Conservation (phyloP, 1,140 invertebrate species). For the Drosophila miranda region DNA sequence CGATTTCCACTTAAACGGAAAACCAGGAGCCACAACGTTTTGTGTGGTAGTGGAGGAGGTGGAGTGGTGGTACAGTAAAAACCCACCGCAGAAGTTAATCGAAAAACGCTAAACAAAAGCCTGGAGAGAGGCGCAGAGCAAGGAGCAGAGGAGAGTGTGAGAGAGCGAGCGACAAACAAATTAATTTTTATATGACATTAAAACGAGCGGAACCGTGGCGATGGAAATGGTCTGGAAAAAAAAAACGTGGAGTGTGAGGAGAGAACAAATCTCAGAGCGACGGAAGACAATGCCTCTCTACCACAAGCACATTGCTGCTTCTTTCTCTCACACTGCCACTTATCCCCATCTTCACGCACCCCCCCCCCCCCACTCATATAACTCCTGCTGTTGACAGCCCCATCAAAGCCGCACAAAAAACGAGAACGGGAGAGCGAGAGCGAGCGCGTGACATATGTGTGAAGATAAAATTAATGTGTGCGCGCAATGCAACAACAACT, state of each 20-base stretch:
- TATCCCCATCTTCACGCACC: neutral
- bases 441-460: conserved; percentile 71
- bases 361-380: conserved; percentile 6
- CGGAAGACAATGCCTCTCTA: conserved; percentile 64
- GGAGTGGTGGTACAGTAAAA: conserved; percentile 26
- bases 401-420: conserved; percentile 25
- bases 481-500: conserved; percentile 10
- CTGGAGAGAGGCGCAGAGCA: conserved; percentile 17
- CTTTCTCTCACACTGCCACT: conserved; percentile 2
- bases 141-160: neutral
- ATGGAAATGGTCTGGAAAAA: conserved; percentile 39
- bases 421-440: conserved; percentile 36
- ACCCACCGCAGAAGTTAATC: conserved; percentile 76
- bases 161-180: conserved; percentile 72
- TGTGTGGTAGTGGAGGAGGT: neutral
- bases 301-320: conserved; percentile 1
- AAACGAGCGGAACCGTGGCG: conserved; percentile 73
- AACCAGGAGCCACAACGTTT: conserved; percentile 41
- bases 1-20: conserved; percentile 77
- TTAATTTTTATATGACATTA: conserved; percentile 81
- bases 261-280: conserved; percentile 66
- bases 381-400: conserved; percentile 39
- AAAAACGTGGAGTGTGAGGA: conserved; percentile 12
- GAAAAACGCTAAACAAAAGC: conserved; percentile 78
- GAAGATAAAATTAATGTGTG: conserved; percentile 74